These are phyloP conservation scores for Neosalanx taihuensis DNA, from an alignment of 2,797 vertebrate genomes.

Conservation along the genomic window DNA sequence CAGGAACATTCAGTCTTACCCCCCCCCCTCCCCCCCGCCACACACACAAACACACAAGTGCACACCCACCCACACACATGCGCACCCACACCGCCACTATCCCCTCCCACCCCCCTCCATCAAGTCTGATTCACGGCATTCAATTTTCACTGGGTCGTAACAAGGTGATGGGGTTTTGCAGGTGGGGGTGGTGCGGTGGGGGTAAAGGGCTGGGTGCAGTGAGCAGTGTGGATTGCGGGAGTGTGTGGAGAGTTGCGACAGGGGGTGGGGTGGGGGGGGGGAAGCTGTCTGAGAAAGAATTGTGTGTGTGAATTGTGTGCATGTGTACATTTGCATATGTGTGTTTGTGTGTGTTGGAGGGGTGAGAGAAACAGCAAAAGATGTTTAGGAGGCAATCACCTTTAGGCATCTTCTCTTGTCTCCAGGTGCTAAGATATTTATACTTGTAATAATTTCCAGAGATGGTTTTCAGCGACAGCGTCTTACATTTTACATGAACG, in stretches of 20 bases:
- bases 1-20: conserved; percentile 59
- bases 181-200: conserved; percentile 24
- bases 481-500: not conserved
- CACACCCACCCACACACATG: no score
- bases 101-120: conserved; percentile 47
- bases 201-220: not conserved
- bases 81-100: not conserved
- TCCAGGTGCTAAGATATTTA: not conserved
- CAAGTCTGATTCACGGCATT: conserved; percentile 70
- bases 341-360: not conserved
- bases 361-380: not conserved
- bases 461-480: not conserved
- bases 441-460: not conserved
- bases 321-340: not conserved
- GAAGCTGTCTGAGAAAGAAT: not conserved
- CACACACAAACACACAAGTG: no score
- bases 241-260: conserved; percentile 10
- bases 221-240: conserved; percentile 27
- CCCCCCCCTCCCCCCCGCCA: conserved; percentile 37
- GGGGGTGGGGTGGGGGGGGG: not conserved
- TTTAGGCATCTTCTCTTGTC: not conserved
- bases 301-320: conserved; percentile 20
- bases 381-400: not conserved
- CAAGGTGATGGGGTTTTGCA: conserved; percentile 61
- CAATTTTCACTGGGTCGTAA: conserved; percentile 70